Evolutionary conservation across 2,888 invertebrate species (phyloP).

Genomic region (Lithosia quadra): DNA sequence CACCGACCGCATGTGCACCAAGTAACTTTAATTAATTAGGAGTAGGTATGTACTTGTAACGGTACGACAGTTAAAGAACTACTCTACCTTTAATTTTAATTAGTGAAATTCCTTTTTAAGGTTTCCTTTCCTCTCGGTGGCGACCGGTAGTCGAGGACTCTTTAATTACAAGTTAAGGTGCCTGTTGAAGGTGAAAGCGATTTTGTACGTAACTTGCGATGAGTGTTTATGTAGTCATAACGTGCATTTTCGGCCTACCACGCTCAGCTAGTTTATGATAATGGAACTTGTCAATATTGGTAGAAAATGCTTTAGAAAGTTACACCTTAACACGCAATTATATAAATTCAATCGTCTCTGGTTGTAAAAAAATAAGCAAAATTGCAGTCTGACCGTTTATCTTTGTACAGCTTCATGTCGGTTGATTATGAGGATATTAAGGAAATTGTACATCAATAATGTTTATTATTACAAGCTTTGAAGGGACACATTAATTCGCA

Average conservation of each 20-base stretch:
- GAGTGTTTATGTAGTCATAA: conserved; percentile 56
- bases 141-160: conserved; percentile 52
- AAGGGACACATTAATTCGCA: conserved; percentile 70
- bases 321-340: conserved; percentile 31
- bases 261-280: conserved; percentile 54
- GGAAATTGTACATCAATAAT: conserved; percentile 26
- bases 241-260: conserved; percentile 62
- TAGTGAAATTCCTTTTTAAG: conserved; percentile 54
- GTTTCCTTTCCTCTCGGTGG: conserved; percentile 53
- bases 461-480: conserved; percentile 56
- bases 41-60: conserved; percentile 2
- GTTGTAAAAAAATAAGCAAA: background rate
- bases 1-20: conserved; percentile 45
- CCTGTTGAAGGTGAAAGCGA: conserved; percentile 71
- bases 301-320: conserved; percentile 66
- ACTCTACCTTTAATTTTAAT: conserved; percentile 45
- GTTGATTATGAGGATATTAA: background rate
- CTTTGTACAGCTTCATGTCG: background rate
- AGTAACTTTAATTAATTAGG: conserved; percentile 43
- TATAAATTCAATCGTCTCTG: background rate
- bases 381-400: background rate
- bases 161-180: conserved; percentile 61
- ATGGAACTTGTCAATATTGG: conserved; percentile 67
- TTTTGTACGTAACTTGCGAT: conserved; percentile 61
- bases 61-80: conserved; percentile 22